Conservation (phyloP, 2,797 vertebrate genomes). For the Pangasius mekongensis region DNA sequence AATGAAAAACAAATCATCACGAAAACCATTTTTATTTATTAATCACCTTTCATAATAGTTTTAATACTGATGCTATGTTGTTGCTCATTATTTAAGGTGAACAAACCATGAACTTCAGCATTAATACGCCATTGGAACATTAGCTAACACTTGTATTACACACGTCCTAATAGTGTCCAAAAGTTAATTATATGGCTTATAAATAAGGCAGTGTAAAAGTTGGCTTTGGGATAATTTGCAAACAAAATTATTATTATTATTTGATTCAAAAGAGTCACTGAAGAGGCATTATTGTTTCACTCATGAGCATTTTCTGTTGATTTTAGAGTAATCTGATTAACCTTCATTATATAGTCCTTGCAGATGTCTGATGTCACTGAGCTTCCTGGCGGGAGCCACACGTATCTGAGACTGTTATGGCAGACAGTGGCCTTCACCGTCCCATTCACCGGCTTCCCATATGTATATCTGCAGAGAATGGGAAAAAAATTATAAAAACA, state of each 20-base stretch:
- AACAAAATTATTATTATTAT: neutral
- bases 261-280: neutral
- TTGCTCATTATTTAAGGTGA: neutral
- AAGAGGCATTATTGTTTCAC: neutral
- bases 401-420: neutral
- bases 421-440: slow-evolving; percentile 64
- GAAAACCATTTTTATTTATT: neutral
- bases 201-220: neutral
- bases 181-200: neutral
- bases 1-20: neutral
- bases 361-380: slow-evolving; percentile 47
- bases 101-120: neutral
- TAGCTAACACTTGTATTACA: neutral
- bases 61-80: neutral
- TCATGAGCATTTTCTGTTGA: neutral
- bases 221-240: neutral
- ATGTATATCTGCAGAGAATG: slow-evolving; percentile 72
- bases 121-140: neutral
- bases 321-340: slow-evolving; percentile 52
- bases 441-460: slow-evolving; percentile 75
- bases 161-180: neutral
- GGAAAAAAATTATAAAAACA: neutral
- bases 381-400: neutral
- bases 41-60: neutral
- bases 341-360: slow-evolving; percentile 61